These are phyloP conservation scores for Himalopsyche tibetana DNA, from an alignment of 2,888 invertebrate species.

Conservation along the genomic window DNA sequence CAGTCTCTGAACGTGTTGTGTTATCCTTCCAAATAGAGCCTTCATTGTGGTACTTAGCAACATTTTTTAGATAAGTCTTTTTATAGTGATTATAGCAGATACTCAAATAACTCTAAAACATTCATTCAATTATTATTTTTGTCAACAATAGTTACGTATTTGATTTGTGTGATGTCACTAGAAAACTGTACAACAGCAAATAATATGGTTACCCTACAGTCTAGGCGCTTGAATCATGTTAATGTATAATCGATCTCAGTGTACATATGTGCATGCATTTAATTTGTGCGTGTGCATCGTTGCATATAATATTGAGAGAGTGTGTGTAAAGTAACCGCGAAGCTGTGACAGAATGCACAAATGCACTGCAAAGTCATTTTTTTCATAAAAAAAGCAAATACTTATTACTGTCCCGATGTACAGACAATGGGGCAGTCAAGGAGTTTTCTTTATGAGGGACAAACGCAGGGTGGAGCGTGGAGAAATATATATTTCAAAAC, in stretches of 20 bases:
- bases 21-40: too few species aligned
- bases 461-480: background rate
- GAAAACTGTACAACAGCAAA: too few species aligned
- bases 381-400: background rate
- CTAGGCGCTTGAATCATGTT: background rate
- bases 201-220: background rate
- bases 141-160: too few species aligned
- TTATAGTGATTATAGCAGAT: too few species aligned
- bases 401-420: slow-evolving; percentile 17
- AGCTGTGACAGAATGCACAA: slow-evolving; percentile 25
- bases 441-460: slow-evolving; percentile 20
- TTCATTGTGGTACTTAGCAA: too few species aligned
- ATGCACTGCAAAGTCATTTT: background rate
- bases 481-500: too few species aligned
- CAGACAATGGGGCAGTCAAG: slow-evolving; percentile 17
- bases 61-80: too few species aligned
- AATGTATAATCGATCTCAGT: background rate
- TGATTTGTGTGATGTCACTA: too few species aligned
- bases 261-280: background rate
- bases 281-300: slow-evolving; percentile 1
- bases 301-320: background rate
- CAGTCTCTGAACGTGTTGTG: too few species aligned
- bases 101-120: too few species aligned
- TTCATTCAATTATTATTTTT: too few species aligned
- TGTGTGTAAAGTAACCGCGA: background rate